Conservation (phyloP, 2,888 invertebrate genomes). For the Dromius quadrimaculatus region DNA sequence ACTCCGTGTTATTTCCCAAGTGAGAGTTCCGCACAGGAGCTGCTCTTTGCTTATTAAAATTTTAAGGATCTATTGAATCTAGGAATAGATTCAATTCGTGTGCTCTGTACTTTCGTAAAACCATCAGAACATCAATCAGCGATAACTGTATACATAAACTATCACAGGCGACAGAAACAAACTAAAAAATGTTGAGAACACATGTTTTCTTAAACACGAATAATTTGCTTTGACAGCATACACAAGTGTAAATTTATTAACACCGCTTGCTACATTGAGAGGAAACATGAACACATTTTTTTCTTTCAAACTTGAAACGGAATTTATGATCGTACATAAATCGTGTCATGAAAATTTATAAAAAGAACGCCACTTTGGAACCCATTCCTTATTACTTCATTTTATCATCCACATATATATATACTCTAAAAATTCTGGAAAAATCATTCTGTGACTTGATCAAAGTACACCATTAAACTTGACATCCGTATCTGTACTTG, state of each 20-base stretch:
- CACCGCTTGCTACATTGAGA: too few species aligned
- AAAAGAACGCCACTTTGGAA: too few species aligned
- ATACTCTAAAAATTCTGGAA: too few species aligned
- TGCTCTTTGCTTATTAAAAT: constrained; percentile 4
- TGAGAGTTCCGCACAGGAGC: neutral
- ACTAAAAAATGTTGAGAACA: constrained; percentile 21
- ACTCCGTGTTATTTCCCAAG: constrained; percentile 21
- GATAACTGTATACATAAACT: neutral
- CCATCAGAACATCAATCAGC: constrained; percentile 3
- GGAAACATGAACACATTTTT: too few species aligned
- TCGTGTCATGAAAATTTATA: too few species aligned
- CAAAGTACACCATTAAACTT: too few species aligned
- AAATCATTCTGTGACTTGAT: too few species aligned
- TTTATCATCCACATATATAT: too few species aligned
- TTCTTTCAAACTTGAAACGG: too few species aligned
- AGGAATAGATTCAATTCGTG: neutral
- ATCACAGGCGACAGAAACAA: constrained; percentile 19
- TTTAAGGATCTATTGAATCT: neutral
- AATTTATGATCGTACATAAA: too few species aligned
- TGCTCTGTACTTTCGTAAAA: constrained; percentile 13
- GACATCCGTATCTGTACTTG: too few species aligned
- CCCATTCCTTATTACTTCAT: too few species aligned
- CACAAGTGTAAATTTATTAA: constrained; percentile 20
- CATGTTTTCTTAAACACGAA: constrained; percentile 33
- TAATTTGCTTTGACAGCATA: constrained; percentile 24